phyloP scores from a whole-genome alignment of 2,888 invertebrate species.

The Mechanitis messenoides region DNA sequence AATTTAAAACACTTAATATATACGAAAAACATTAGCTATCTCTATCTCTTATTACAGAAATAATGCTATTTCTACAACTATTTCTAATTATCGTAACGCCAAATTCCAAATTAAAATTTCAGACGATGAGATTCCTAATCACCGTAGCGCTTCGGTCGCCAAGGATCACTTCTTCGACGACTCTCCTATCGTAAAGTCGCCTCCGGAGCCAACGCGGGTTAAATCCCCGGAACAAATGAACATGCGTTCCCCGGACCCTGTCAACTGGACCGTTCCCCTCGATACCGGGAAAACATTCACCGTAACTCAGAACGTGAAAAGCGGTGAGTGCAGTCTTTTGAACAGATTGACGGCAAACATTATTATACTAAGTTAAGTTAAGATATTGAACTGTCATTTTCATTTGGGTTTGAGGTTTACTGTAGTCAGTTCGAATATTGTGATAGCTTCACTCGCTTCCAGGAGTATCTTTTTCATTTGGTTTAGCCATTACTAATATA shows the following conservation, averaged over 20 bases:
- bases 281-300: slow-evolving; percentile 96
- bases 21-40: too few relatives aligned
- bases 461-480: slow-evolving; percentile 59
- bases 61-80: not conserved
- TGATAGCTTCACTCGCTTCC: slow-evolving; percentile 38
- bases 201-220: slow-evolving; percentile 93
- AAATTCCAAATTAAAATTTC: slow-evolving; percentile 33
- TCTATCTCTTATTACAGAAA: too few relatives aligned
- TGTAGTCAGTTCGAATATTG: slow-evolving; percentile 18
- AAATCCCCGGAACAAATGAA: slow-evolving; percentile 95
- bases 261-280: slow-evolving; percentile 95
- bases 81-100: not conserved
- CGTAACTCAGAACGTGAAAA: slow-evolving; percentile 92
- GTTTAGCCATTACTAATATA: slow-evolving; percentile 24
- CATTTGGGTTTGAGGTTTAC: slow-evolving; percentile 16
- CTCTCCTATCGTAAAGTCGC: slow-evolving; percentile 88
- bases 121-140: slow-evolving; percentile 68
- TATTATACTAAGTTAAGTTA: slow-evolving; percentile 42
- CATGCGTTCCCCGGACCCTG: slow-evolving; percentile 94
- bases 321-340: slow-evolving; percentile 66
- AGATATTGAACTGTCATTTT: slow-evolving; percentile 20
- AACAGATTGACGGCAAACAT: slow-evolving; percentile 51
- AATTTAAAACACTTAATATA: too few relatives aligned
- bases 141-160: slow-evolving; percentile 72
- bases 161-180: slow-evolving; percentile 74